Base-by-base conservation (phyloP, 2,113 vertebrate genomes). In the Centropus unirufus region DNA sequence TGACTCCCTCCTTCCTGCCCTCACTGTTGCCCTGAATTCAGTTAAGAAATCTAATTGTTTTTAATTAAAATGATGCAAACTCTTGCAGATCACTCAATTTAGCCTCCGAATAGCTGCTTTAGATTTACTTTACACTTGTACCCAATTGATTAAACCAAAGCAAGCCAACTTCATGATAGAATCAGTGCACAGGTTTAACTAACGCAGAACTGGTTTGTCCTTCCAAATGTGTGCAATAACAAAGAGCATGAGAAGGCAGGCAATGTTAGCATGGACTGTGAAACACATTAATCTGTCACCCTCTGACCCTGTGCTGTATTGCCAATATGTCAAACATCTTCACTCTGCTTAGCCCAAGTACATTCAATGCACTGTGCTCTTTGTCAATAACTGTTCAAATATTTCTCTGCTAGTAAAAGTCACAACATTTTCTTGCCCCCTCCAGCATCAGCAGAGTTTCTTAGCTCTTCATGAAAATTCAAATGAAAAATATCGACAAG, bases 281-380 rank as follows among this genome's bases (percentile, higher is more conserved):
- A 95, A 96, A 95, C 77, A 95, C 92, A 95, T 96, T 89, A 94
- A 96, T 96, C 96, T 83, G 87, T 81, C 83, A 85, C 92, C 96
- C 44, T 19, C 85, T 94, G 92, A 95, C 92, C 93, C 92, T 23
- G 67, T 3, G 15, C 94, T 92, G 42, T 93, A 96, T 78, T 96
- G 96, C 94, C 97, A 97, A 96, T 96, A 96, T 17, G 87, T 95
- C 95, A 95, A 90, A 96, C 90, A 92, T 91, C 90, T 89, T 92
- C 83, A 68, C 90, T 93, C 77, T 94, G 92, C 96, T 84, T 93
- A 94, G 92, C 92, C 70, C 94, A 92, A 90, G 93, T 72, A 93
- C 82, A 93, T 95, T 96, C 79, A 29, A n/a, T 36, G 83, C 76
- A 58, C 90, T n/a, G 66, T 84, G 76, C 55, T 96, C 90, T 95